Evolutionary conservation across 2,797 vertebrate genomes (phyloP).

Genomic region (Valencia hispanica): DNA sequence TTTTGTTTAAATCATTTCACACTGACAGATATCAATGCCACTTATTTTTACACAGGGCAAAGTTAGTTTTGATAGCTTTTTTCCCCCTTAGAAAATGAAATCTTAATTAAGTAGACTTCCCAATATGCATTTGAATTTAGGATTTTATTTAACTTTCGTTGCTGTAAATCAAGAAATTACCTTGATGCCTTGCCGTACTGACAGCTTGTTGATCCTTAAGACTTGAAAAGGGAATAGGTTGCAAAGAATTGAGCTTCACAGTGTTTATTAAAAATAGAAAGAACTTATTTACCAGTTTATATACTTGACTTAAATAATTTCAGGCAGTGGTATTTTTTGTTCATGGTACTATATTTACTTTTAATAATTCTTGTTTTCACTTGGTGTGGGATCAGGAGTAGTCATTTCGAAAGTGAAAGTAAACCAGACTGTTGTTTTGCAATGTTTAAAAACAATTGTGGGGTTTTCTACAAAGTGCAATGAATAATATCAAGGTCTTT

Average conservation of each 20-base stretch:
- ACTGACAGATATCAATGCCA: not conserved
- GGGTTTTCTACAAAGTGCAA: not conserved
- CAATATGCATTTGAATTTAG: not conserved
- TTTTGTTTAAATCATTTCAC: not conserved
- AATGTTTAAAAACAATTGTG: not conserved
- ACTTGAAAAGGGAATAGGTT: conserved; percentile 1
- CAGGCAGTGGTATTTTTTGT: not conserved
- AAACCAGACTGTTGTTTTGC: not conserved
- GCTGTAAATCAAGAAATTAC: not conserved
- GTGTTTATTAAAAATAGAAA: conserved; percentile 1
- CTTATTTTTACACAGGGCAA: not conserved
- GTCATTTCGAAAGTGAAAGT: conserved; percentile 57
- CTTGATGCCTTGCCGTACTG: conserved; percentile 16
- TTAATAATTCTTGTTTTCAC: not conserved
- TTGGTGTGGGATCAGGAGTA: not conserved
- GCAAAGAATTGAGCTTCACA: not conserved
- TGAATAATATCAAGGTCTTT: not conserved
- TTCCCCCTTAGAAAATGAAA: not conserved
- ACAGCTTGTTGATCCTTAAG: conserved; percentile 1
- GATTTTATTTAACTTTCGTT: not conserved
- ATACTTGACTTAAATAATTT: no score
- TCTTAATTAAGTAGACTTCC: not conserved
- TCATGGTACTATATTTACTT: not conserved
- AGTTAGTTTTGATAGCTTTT: not conserved
- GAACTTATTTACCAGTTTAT: not conserved